Conservation (phyloP, 2,888 invertebrate species). For the Trichopria drosophilae region DNA sequence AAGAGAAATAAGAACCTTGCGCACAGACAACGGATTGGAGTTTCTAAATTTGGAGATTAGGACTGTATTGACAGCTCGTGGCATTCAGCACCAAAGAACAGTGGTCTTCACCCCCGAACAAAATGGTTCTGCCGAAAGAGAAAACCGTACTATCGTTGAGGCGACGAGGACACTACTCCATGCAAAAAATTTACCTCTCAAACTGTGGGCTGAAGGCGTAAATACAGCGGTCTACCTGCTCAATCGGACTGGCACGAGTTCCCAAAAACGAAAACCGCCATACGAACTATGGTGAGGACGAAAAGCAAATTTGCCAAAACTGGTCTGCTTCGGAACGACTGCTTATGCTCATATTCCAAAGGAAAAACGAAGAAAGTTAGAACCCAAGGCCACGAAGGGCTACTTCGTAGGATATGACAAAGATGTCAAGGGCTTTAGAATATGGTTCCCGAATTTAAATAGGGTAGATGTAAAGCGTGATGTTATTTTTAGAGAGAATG, state of each 20-base stretch:
- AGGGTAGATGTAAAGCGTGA: no score
- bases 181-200: constrained; percentile 33
- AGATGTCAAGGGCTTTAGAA: no score
- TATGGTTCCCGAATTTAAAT: no score
- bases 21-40: no score
- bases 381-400: constrained; percentile 29
- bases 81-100: constrained; percentile 30
- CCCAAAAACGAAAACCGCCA: constrained; percentile 37
- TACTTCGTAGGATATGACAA: no score
- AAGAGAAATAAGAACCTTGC: no score
- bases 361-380: no score
- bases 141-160: no score
- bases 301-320: constrained; percentile 11
- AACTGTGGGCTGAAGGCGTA: constrained; percentile 54
- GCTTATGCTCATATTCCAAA: no score
- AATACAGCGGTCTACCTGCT: constrained; percentile 47
- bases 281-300: constrained; percentile 44
- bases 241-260: constrained; percentile 45
- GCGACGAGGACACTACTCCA: no score
- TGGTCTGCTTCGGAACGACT: no score
- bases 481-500: no score
- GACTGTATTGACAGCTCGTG: constrained; percentile 5
- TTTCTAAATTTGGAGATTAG: constrained; percentile 28
- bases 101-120: constrained; percentile 34
- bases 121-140: constrained; percentile 40